Conservation (phyloP, 2,797 vertebrate genomes). For the Sandelia bainsii region DNA sequence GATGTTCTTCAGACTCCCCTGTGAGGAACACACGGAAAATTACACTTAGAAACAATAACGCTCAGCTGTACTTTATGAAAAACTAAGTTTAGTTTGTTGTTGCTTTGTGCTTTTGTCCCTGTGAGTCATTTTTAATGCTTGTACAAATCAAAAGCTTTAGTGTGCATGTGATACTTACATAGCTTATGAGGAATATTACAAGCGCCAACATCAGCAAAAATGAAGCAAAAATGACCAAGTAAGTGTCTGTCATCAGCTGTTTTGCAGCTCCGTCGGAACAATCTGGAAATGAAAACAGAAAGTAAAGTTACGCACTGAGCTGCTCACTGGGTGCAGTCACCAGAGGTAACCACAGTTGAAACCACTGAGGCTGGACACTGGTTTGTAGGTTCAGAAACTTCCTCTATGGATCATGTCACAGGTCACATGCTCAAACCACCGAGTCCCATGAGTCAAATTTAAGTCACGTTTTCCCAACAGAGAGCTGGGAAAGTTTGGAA, state of each 20-base stretch:
- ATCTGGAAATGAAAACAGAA: constrained; percentile 59
- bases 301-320: neutral
- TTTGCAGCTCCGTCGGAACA: neutral
- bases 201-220: constrained; percentile 57
- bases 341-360: too few relatives aligned
- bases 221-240: constrained; percentile 50
- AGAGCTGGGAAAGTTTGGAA: constrained; percentile 1
- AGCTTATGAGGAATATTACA: constrained; percentile 62
- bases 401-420: too few relatives aligned
- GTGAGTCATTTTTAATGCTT: neutral
- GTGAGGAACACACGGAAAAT: constrained; percentile 1
- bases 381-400: too few relatives aligned
- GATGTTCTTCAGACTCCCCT: constrained; percentile 65
- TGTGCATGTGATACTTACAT: constrained; percentile 73
- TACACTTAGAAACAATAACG: neutral
- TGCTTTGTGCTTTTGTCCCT: too few relatives aligned
- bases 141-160: neutral
- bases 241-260: neutral
- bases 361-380: too few relatives aligned
- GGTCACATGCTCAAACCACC: too few relatives aligned
- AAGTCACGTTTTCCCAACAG: neutral
- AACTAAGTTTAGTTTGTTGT: too few relatives aligned
- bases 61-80: neutral
- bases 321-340: too few relatives aligned
- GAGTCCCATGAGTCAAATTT: neutral